These are phyloP conservation scores for Chelmon rostratus DNA, from an alignment of 2,797 vertebrate genomes.

Conservation along the genomic window DNA sequence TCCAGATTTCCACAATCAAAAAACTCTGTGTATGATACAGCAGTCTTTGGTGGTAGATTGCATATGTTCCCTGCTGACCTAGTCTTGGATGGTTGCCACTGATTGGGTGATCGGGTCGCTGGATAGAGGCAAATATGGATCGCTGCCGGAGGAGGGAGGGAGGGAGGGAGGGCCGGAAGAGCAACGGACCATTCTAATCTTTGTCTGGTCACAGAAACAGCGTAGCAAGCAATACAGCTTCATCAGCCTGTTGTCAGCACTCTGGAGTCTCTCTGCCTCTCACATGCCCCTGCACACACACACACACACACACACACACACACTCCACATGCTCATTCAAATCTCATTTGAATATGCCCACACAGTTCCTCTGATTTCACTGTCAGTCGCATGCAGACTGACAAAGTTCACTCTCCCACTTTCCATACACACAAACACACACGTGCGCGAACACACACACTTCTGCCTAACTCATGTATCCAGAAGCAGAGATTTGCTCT, in stretches of 20 bases:
- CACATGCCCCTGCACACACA: slow-evolving; percentile 4
- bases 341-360: slow-evolving; percentile 57
- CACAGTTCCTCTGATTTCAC: slow-evolving; percentile 32
- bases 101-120: slow-evolving; percentile 37
- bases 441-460: slow-evolving; percentile 29
- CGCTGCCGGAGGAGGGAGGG: slow-evolving; percentile 18
- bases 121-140: slow-evolving; percentile 54
- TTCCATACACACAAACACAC: background rate
- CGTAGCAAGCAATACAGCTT: slow-evolving; percentile 59
- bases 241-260: slow-evolving; percentile 63
- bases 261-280: slow-evolving; percentile 27
- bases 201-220: slow-evolving; percentile 53
- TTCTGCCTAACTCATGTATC: slow-evolving; percentile 22
- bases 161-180: slow-evolving; percentile 21
- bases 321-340: slow-evolving; percentile 22
- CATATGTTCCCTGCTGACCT: slow-evolving; percentile 26
- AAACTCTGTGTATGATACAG: slow-evolving; percentile 5
- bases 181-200: slow-evolving; percentile 45
- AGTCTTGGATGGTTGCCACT: slow-evolving; percentile 45
- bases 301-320: slow-evolving; percentile 14
- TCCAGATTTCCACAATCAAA: slow-evolving; percentile 2
- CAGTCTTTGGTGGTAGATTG: slow-evolving; percentile 5
- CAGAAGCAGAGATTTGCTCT: slow-evolving; percentile 50
- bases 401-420: slow-evolving; percentile 33
- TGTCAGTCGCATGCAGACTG: slow-evolving; percentile 28